Percentiles rank a stretch among this genome's conserved stretches.
These are phyloP conservation scores for Aplysia californica DNA, from an alignment of 1,140 invertebrate species.

Conservation along the genomic window DNA sequence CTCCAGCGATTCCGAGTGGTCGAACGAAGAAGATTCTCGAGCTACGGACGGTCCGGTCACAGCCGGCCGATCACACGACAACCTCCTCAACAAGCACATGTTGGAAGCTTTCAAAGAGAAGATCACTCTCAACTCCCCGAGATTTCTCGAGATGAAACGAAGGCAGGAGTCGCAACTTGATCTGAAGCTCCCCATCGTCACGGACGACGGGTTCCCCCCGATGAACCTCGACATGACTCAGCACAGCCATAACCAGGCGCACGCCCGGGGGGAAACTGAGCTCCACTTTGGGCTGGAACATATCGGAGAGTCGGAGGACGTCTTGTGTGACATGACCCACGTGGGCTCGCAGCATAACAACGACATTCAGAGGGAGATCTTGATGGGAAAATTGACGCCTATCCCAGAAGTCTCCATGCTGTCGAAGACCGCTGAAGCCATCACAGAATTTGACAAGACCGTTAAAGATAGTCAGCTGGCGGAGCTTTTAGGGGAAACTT, in stretches of 20 bases:
- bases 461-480: conserved; percentile 45
- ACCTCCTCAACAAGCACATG: conserved; percentile 20
- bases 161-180: background rate
- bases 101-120: conserved; percentile 33
- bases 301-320: no score
- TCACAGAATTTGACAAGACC: conserved; percentile 48
- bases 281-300: no score
- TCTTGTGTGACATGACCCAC: no score
- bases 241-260: conserved; percentile 14
- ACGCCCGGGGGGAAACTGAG: no score
- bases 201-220: conserved; percentile 52
- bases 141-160: conserved; percentile 30
- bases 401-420: conserved; percentile 55
- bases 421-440: conserved; percentile 43
- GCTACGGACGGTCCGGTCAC: conserved; percentile 3
- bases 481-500: no score
- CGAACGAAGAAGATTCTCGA: conserved; percentile 31
- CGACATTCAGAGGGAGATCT: conserved; percentile 23
- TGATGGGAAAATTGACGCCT: conserved; percentile 46
- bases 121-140: conserved; percentile 37
- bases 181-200: conserved; percentile 33
- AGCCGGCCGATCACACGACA: background rate
- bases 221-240: conserved; percentile 59
- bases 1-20: conserved; percentile 44
- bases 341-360: no score